Conservation (phyloP, 1,140 invertebrate species). For the Ceratosolen fusciceps region DNA sequence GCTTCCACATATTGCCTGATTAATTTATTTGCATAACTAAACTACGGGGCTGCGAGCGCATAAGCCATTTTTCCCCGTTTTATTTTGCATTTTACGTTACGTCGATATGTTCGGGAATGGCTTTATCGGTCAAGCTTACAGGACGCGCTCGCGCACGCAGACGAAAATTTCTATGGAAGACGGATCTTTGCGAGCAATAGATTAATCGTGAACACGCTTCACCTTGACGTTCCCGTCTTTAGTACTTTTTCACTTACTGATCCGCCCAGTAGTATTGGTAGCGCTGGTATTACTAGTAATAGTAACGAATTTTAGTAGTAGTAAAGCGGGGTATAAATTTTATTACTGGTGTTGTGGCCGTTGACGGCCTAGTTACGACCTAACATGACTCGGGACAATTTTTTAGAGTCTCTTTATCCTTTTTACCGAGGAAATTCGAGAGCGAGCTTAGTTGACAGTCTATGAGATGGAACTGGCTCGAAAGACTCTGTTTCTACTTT, state of each 20-base stretch:
- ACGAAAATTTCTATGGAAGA: no score
- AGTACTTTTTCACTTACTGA: not conserved
- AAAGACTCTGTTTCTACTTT: not conserved
- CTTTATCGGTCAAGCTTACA: not conserved
- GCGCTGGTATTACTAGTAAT: no score
- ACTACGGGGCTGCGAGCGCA: not conserved
- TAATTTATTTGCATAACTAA: not conserved
- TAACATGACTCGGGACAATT: constrained; percentile 1
- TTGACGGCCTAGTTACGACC: constrained; percentile 17
- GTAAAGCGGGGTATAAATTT: constrained; percentile 7
- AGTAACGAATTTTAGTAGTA: constrained; percentile 12
- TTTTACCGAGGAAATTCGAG: not conserved
- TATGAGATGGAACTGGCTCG: not conserved
- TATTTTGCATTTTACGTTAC: not conserved
- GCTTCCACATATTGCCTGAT: not conserved
- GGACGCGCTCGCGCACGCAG: not conserved
- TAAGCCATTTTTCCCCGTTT: not conserved
- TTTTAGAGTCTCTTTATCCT: constrained; percentile 21
- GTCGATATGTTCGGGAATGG: no score
- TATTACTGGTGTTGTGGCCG: constrained; percentile 7
- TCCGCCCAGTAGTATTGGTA: constrained; percentile 3
- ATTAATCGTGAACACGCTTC: not conserved
- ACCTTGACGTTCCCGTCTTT: not conserved
- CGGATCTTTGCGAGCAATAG: not conserved
- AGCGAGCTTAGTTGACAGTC: not conserved